Percentiles rank a stretch among this genome's conserved stretches.
These are phyloP conservation scores for Acanthochromis polyacanthus DNA, from an alignment of 2,113 vertebrate species.

Conservation along the genomic window DNA sequence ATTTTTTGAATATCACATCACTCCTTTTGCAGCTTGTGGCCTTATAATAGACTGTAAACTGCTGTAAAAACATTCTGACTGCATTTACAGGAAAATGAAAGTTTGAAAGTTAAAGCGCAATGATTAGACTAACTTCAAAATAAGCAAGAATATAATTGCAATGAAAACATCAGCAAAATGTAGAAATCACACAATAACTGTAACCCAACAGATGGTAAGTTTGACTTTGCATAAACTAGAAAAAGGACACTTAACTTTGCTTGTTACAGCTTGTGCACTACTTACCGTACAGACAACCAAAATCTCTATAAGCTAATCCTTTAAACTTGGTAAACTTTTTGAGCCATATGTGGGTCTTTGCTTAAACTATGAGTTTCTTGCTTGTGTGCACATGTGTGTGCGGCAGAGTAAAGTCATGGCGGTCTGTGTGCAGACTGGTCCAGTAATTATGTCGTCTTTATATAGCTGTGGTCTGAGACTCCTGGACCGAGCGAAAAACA, in stretches of 20 bases:
- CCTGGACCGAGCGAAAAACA: slow-evolving; percentile 67
- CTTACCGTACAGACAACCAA: too few relatives aligned
- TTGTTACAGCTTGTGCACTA: background rate
- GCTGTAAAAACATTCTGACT: slow-evolving; percentile 1
- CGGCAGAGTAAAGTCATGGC: slow-evolving; percentile 50
- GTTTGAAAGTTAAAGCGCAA: background rate
- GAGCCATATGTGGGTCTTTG: slow-evolving; percentile 27
- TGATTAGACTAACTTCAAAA: background rate
- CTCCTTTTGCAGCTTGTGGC: slow-evolving; percentile 11
- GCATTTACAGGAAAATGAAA: background rate
- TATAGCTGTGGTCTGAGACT: slow-evolving; percentile 78
- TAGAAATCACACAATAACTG: background rate
- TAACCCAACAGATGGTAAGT: background rate
- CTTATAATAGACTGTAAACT: slow-evolving; percentile 20
- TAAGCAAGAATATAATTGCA: background rate
- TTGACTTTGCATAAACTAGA: background rate
- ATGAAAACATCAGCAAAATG: background rate
- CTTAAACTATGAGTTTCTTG: slow-evolving; percentile 20
- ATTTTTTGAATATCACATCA: slow-evolving; percentile 32
- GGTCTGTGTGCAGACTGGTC: slow-evolving; percentile 60
- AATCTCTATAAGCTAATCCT: background rate
- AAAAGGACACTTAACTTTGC: background rate
- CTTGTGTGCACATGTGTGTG: slow-evolving; percentile 17
- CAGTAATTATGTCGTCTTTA: slow-evolving; percentile 79
- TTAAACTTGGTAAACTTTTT: background rate